Evolutionary conservation across 2,113 vertebrate species (phyloP), one percentile per base, ranked within the genome.

Genomic region (Girardinichthys multiradiatus): DNA sequence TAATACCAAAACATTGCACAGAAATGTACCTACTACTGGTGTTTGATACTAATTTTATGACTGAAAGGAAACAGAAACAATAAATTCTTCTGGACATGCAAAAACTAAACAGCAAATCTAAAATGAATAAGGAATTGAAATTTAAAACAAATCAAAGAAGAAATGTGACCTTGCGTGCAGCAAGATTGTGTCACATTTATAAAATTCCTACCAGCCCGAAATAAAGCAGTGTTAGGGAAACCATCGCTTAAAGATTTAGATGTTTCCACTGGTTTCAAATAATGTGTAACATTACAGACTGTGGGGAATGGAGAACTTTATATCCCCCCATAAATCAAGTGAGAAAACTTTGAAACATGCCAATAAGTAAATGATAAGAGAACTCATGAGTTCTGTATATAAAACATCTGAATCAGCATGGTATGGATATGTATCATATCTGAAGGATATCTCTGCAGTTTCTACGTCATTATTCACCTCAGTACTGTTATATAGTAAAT

Each of bases 371-470:
- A 42, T 19, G 19, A 33, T 33, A 33, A 33, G 19, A n/a, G 10
- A 57, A n/a, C 57, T 57, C 12, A n/a, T 0, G 1, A 14, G 31
- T 70, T 70, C 27, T 61, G 17, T 35, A 54, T 62, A n/a, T 9
- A 30, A 59, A 4, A 13, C 57, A 66, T 31, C 48, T 57, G 21
- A 75, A 80, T 66, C 57, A 57, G 57, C 57, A 29, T 27, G 27
- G 21, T 29, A 59, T 29, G 9, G 4, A 19, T 13, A 57, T 54
- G 9, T 10, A 54, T 48, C 3, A 28, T 58, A 28, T 28, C 26
- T 21, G 26, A 13, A 12, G 28, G 14, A 63, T 24, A 71, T 33
- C 57, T 37, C 62, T n/a, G 0, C 39, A 31, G 57, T 73, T 63
- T 57, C 1, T 6, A 13, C 2, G 21, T 64, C 2, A 67, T 72